A percentile compares a stretch with the other conserved stretches of the same genome.
These are phyloP conservation scores for Melanargia galathea DNA, from an alignment of 2,888 invertebrate genomes.

Conservation along the genomic window DNA sequence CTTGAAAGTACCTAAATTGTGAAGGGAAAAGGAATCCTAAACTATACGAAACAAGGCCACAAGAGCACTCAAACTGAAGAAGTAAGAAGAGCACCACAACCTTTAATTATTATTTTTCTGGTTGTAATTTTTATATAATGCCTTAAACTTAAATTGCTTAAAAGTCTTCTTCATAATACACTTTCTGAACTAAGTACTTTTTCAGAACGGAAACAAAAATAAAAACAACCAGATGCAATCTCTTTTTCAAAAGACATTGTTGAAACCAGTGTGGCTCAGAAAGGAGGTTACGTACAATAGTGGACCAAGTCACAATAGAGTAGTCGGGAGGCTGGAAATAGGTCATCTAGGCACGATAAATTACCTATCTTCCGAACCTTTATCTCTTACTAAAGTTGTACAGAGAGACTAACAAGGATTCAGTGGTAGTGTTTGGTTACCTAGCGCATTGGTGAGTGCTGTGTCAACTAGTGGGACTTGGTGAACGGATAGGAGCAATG, in stretches of 20 bases:
- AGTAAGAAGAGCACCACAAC: background rate
- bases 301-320: conserved; percentile 29
- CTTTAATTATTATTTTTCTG: background rate
- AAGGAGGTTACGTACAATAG: conserved; percentile 37
- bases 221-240: conserved; percentile 17
- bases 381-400: background rate
- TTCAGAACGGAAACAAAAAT: background rate
- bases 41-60: no score
- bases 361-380: conserved; percentile 20
- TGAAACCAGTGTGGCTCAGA: conserved; percentile 23
- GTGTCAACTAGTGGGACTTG: no score
- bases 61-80: no score
- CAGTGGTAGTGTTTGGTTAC: no score
- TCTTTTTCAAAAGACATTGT: conserved; percentile 26
- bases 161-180: background rate
- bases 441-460: no score
- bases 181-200: background rate
- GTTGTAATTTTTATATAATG: background rate
- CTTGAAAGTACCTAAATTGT: background rate
- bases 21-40: background rate
- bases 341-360: conserved; percentile 34
- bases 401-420: background rate
- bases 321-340: conserved; percentile 26
- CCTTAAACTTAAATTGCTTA: background rate
- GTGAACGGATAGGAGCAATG: no score